These are phyloP conservation scores for Plotosus lineatus DNA, from an alignment of 2,113 vertebrate genomes.

Conservation along the genomic window DNA sequence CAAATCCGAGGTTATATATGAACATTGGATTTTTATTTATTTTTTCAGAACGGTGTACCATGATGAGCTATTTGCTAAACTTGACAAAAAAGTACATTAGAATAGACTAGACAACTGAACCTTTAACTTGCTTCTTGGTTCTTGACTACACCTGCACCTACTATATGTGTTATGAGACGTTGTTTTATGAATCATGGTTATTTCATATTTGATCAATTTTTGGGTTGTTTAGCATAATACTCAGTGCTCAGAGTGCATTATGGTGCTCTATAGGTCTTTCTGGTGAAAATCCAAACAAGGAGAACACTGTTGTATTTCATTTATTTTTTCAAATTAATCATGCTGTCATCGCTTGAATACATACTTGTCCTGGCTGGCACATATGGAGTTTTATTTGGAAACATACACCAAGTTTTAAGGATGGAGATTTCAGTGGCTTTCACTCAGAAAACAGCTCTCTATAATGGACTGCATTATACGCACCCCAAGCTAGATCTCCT, in stretches of 20 bases:
- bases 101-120: no score
- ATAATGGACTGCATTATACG: constrained; percentile 28
- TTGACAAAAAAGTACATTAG: no score
- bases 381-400: constrained; percentile 47
- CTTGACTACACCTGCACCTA: neutral
- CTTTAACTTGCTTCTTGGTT: neutral
- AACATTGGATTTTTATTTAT: no score
- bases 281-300: constrained; percentile 51
- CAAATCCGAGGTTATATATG: no score
- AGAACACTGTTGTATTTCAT: constrained; percentile 52
- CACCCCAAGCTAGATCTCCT: neutral
- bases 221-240: neutral
- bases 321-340: constrained; percentile 53
- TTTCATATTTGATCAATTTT: neutral
- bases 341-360: constrained; percentile 52
- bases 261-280: constrained; percentile 26
- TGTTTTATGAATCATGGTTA: neutral
- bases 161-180: neutral
- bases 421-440: constrained; percentile 44
- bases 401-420: constrained; percentile 43
- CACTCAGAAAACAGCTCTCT: constrained; percentile 41
- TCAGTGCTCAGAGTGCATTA: neutral
- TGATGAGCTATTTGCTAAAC: no score
- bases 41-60: no score
- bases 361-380: constrained; percentile 43